Evolutionary conservation across 2,113 vertebrate species (phyloP), one percentile per base, ranked within the genome.

Genomic region (Cichladusa arquata): DNA sequence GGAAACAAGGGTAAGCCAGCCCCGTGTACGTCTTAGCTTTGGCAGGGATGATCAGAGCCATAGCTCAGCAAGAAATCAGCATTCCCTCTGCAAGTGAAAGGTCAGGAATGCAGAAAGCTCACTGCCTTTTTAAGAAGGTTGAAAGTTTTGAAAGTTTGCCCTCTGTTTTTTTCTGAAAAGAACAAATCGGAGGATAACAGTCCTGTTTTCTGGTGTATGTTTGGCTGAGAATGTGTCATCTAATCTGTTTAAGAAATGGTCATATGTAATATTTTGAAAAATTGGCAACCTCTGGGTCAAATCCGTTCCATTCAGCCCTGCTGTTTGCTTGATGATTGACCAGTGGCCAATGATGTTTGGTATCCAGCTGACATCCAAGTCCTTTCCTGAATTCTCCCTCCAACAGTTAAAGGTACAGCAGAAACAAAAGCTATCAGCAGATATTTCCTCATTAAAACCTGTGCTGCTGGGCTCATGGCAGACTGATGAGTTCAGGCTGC

Each of bases 41-140:
- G 96, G 95, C 92, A 95, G 87, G 88, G 88, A 69, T 78, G 85
- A 90, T 88, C 86, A 93, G 93, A 95, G 92, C 88, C 15, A 16
- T 77, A 94, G 94, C 90, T 91, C 76, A 90, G 93, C 93, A 88
- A 95, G 94, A 96, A 96, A 92, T 88, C 92, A 54, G 92, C 90
- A 73, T 94, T 96, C 93, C 51, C 90, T 93, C 64, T 93, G 93
- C 93, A 93, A 92, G 94, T 58, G 80, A 94, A 96, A 96, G 94
- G 96, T 94, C 93, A 95, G 90, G 90, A 96, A 95, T 93, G 90
- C 88, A 94, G 86, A 90, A 92, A 86, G 86, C 86, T 96, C 64
- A 4, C 76, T 93, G 86, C 72, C 90, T 94, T 92, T 83, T 95
- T 81, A 67, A 96, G 90, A 90, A 90, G 65, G 80, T 82, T 90